Base-by-base conservation (phyloP, 2,797 vertebrate species). In the Pseudomugil gertrudae region DNA sequence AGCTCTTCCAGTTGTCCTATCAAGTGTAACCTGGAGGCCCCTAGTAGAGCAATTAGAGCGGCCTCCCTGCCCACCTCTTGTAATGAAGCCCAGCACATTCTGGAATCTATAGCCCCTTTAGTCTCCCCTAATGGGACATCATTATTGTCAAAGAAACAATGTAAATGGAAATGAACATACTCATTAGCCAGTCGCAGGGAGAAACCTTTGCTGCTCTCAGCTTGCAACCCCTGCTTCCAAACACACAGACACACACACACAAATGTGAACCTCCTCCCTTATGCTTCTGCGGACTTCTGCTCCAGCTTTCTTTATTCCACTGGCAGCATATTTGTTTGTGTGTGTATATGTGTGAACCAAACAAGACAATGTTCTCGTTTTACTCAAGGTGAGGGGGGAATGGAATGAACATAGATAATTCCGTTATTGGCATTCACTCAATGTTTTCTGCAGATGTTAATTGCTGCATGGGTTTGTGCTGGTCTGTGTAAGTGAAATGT, bases 131-230 rank as follows among this genome's bases (percentile, higher is more conserved):
- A 99, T 98, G 97, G 97, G 97, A 98, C 97, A 97, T 99, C 97
- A 98, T 99, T 99, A 98, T 98, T 98, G 97, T 98, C 97, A 98
- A 97, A 97, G 97, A 98, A 99, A 99, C 97, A 98, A 97, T 99
- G 97, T 98, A 98, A 97, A 99, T 98, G 97, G 96, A 99, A 99
- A 99, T 99, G 97, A 98, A 99, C 97, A 97, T 96, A 96, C 97
- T 99, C 97, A 99, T 99, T 99, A 98, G 97, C 95, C 94, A 97
- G 95, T 96, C 94, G 95, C 95, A 95, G 95, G 94, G 95, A 97
- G 87, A 96, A 96, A 96, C 96, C 91, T 90, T 91, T 91, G 86
- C 87, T 62, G 79, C 84, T 91, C 87, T 90, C 90, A 89, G 80
- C 86, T 88, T 86, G 86, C 87, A 85, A 86, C 84, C 85, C 78